phyloP scores from a whole-genome alignment of 2,113 vertebrate genomes.

The Equus przewalskii region DNA sequence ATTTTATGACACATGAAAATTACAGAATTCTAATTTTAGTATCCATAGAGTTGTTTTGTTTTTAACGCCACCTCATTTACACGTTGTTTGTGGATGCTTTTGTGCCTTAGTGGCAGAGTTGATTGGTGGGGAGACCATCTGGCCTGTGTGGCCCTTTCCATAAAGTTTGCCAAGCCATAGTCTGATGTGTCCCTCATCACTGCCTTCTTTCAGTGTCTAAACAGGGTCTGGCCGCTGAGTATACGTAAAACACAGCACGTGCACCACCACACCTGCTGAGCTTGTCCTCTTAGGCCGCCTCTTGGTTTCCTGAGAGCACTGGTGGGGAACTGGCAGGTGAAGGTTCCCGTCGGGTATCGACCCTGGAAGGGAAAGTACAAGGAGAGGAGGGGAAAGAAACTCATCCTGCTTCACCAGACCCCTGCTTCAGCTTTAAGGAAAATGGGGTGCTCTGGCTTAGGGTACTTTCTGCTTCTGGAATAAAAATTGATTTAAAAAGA shows the following conservation, averaged over 20 bases:
- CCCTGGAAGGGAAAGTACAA: accelerated
- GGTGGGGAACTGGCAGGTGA: no score
- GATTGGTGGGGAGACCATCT: neutral
- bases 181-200: no score
- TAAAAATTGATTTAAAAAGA: neutral
- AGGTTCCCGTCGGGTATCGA: accelerated
- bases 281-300: neutral
- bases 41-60: no score
- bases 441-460: neutral
- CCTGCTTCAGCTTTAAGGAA: neutral
- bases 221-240: no score
- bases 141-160: neutral
- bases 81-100: neutral
- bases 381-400: neutral
- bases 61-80: neutral
- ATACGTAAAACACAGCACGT: neutral
- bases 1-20: neutral
- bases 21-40: neutral
- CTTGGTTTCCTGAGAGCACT: neutral
- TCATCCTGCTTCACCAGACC: no score
- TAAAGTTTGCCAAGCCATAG: neutral
- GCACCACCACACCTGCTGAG: neutral
- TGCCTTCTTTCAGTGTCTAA: neutral
- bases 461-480: neutral
- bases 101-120: neutral